phyloP scores from a whole-genome alignment of 2,888 invertebrate genomes.

The Hoplodrina blanda region DNA sequence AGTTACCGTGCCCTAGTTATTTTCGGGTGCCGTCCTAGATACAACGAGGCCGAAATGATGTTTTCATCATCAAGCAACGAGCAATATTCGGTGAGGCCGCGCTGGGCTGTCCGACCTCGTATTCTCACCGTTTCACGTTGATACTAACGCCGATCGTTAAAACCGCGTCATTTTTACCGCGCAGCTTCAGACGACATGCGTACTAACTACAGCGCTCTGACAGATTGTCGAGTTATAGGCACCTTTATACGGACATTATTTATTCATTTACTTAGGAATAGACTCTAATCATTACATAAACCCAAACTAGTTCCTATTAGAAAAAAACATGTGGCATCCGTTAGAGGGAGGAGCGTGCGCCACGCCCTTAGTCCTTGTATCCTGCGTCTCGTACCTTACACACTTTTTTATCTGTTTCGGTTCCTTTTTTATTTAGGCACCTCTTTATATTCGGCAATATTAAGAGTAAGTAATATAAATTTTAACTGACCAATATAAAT shows the following conservation, averaged over 20 bases:
- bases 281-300: neutral
- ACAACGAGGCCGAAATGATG: slow-evolving; percentile 86
- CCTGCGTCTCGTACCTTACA: neutral
- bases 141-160: slow-evolving; percentile 75
- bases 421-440: no score
- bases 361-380: slow-evolving; percentile 27
- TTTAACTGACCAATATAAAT: no score
- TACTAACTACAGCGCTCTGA: neutral
- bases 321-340: slow-evolving; percentile 11
- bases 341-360: slow-evolving; percentile 14
- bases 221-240: no score
- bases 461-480: no score
- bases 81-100: slow-evolving; percentile 87
- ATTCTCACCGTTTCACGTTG: slow-evolving; percentile 68
- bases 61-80: slow-evolving; percentile 85
- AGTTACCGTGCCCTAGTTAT: slow-evolving; percentile 89
- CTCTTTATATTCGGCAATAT: no score
- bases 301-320: neutral
- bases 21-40: slow-evolving; percentile 88
- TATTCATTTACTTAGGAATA: no score
- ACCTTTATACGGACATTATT: no score
- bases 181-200: slow-evolving; percentile 46
- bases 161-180: slow-evolving; percentile 65
- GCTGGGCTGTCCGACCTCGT: slow-evolving; percentile 76
- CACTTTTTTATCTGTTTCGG: no score